These are phyloP conservation scores for Laothoe populi DNA, from an alignment of 2,888 invertebrate species.

Conservation along the genomic window DNA sequence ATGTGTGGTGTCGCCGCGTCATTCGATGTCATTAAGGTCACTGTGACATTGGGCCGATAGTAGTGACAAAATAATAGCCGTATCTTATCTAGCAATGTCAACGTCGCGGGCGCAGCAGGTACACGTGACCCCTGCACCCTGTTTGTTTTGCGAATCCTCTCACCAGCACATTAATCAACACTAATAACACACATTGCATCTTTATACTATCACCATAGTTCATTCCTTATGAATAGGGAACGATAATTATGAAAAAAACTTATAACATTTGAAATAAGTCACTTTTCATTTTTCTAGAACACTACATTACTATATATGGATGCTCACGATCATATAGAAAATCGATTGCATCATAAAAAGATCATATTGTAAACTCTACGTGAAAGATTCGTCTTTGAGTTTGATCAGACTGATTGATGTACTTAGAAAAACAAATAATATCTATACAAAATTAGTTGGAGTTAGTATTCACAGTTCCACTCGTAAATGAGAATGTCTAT, in stretches of 20 bases:
- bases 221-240: neutral
- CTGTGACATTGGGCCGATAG: conserved; percentile 82
- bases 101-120: conserved; percentile 81
- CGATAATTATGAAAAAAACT: neutral
- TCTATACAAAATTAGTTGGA: too few species aligned
- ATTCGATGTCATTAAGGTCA: conserved; percentile 83
- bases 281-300: too few species aligned
- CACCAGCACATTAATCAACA: conserved; percentile 38
- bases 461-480: too few species aligned
- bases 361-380: too few species aligned
- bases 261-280: too few species aligned
- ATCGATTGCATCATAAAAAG: too few species aligned
- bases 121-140: conserved; percentile 72
- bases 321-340: too few species aligned
- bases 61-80: conserved; percentile 81
- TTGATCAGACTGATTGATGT: too few species aligned
- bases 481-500: too few species aligned
- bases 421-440: too few species aligned
- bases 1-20: conserved; percentile 72
- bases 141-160: conserved; percentile 45
- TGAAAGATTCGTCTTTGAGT: too few species aligned
- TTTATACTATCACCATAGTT: neutral
- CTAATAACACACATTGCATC: neutral
- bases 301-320: too few species aligned
- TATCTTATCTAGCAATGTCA: conserved; percentile 84